Percentiles rank a stretch among this genome's conserved stretches.
These are phyloP conservation scores for Proctacanthus coquilletti DNA, from an alignment of 1,140 invertebrate genomes.

Conservation along the genomic window DNA sequence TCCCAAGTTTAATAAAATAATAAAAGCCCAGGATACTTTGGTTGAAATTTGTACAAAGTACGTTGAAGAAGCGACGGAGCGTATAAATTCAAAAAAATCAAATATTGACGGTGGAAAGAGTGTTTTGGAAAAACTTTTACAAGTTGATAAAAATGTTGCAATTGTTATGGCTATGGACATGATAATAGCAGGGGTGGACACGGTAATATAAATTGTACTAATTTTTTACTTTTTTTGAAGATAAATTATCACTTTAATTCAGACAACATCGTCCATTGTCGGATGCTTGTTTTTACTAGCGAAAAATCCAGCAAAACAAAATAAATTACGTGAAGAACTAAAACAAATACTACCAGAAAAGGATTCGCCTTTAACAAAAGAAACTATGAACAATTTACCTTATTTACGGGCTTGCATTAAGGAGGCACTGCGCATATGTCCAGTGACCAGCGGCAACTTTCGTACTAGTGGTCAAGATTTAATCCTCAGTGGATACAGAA, in stretches of 20 bases:
- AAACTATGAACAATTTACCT: slow-evolving; percentile 36
- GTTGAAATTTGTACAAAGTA: slow-evolving; percentile 11
- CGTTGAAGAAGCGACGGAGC: slow-evolving; percentile 16
- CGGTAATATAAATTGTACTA: slow-evolving; percentile 9
- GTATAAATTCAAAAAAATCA: slow-evolving; percentile 14
- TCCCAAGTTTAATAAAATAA: slow-evolving; percentile 35
- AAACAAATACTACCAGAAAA: slow-evolving; percentile 33
- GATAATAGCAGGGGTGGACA: slow-evolving; percentile 28
- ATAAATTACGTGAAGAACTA: slow-evolving; percentile 53
- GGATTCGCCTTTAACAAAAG: slow-evolving; percentile 34
- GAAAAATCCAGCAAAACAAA: slow-evolving; percentile 55
- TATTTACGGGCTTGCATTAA: slow-evolving; percentile 51
- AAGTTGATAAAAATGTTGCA: slow-evolving; percentile 31
- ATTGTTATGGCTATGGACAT: slow-evolving; percentile 30
- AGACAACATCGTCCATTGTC: slow-evolving; percentile 15
- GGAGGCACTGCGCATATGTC: slow-evolving; percentile 39
- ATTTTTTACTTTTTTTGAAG: neutral
- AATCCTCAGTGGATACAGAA: slow-evolving; percentile 36
- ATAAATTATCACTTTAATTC: slow-evolving; percentile 3
- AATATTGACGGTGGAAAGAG: slow-evolving; percentile 18
- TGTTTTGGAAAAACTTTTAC: slow-evolving; percentile 29
- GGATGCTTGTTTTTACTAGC: slow-evolving; percentile 34
- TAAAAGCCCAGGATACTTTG: slow-evolving; percentile 25
- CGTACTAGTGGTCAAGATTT: slow-evolving; percentile 33
- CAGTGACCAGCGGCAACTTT: slow-evolving; percentile 32